A percentile compares a stretch with the other conserved stretches of the same genome.
These are phyloP conservation scores for Alligator mississippiensis DNA, from an alignment of 2,113 vertebrate species.

Conservation along the genomic window DNA sequence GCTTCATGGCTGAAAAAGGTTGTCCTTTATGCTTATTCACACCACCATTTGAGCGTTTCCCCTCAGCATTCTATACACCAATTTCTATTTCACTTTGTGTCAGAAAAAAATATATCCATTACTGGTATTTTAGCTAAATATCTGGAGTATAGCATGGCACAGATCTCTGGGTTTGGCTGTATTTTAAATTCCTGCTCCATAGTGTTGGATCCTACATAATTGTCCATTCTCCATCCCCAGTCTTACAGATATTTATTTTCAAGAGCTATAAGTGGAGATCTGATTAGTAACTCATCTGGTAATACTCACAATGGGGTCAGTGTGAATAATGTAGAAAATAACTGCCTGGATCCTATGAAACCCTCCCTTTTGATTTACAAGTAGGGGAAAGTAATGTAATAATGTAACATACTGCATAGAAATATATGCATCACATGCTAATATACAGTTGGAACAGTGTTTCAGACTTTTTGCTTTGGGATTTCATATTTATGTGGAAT, in stretches of 20 bases:
- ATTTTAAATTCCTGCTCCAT: neutral
- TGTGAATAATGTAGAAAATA: neutral
- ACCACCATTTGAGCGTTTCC: neutral
- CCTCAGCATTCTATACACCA: neutral
- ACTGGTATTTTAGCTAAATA: neutral
- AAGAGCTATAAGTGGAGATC: neutral
- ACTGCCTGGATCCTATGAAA: neutral
- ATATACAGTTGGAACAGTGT: neutral
- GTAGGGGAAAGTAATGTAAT: too few relatives aligned
- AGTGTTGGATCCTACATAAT: neutral
- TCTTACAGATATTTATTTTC: neutral
- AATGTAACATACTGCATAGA: neutral
- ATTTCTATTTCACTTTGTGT: neutral
- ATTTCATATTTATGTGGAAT: neutral
- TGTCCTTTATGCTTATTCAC: neutral
- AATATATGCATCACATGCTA: neutral
- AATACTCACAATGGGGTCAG: neutral
- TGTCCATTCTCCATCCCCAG: neutral
- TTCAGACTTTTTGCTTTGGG: neutral
- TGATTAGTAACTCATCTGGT: neutral
- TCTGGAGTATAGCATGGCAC: accelerated
- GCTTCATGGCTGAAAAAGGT: neutral
- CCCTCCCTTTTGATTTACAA: neutral
- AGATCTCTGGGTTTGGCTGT: accelerated
- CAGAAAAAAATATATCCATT: neutral